Evolutionary conservation across 2,888 invertebrate genomes (phyloP), one percentile per base, ranked within the genome.

Genomic region (Scaptomyza cyrtandrae): DNA sequence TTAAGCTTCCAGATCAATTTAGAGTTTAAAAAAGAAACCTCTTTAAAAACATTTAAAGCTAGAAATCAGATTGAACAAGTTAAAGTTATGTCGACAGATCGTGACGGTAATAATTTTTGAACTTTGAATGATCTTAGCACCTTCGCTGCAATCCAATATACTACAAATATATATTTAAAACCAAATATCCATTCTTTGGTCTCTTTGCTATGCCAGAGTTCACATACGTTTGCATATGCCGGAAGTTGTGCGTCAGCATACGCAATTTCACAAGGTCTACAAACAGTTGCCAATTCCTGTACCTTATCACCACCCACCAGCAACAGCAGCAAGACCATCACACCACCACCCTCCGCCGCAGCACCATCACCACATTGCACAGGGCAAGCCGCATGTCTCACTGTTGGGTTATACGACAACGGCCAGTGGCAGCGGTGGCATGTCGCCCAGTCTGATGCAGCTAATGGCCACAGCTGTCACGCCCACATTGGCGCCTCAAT

Each of bases 181-280:
- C 10, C 43, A 29, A 44, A 45, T 24, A 45, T 31, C 11, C 54
- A 19, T 45, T 31, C 10, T 33, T 13, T 16, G 3, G 45, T 24
- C 31, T 35, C 10, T n/a, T 44, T 33, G 33, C 19, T 29, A 44
- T 39, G 41, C 0, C 61, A 90, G 90, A 58, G 90, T 90, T 3
- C 90, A 90, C 69, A 90, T 90, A 44, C 90, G 91, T 37, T 75
- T 90, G 19, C 90, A 90, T 55, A 89, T 90, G 90, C 89, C 89
- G 57, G 87, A 89, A 44, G 61, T 84, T 50, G 79, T 82, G 65
- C 80, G 89, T 31, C 67, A 89, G 68, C 80, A 86, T n/a, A 82
- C 88, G 52, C 89, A 87, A 56, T 70, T 76, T 41, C 87, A 89
- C 62, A 90, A 89, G 60, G 76, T 80, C 49, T 84, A 82, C 66